phyloP scores from a whole-genome alignment of 2,113 vertebrate species.

The Gnathonemus longibarbis region DNA sequence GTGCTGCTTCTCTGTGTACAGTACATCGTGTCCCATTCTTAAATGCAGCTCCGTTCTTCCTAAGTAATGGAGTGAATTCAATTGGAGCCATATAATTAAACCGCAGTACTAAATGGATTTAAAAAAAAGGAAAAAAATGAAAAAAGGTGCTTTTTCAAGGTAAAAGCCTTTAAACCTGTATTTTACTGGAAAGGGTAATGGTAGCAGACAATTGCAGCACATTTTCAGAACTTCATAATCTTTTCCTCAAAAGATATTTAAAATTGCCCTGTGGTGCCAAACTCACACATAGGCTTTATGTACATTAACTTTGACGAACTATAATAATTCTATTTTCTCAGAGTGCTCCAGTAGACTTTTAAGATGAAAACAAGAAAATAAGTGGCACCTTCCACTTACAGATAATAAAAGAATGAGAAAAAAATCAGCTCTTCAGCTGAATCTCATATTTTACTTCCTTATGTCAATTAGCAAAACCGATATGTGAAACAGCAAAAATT shows the following conservation, averaged over 20 bases:
- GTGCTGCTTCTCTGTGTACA: conserved; percentile 12
- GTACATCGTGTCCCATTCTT: conserved; percentile 12
- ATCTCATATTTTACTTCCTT: not conserved
- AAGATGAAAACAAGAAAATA: conserved; percentile 5
- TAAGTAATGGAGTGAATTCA: not conserved
- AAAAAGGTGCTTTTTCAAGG: conserved; percentile 23
- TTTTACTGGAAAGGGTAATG: conserved; percentile 26
- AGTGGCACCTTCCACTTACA: not conserved
- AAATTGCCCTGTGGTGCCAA: not conserved
- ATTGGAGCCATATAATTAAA: conserved; percentile 21
- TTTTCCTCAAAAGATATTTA: conserved; percentile 22
- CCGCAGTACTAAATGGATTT: conserved; percentile 18
- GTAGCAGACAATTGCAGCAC: conserved; percentile 27
- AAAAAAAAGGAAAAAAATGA: conserved; percentile 6
- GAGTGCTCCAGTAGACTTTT: not conserved
- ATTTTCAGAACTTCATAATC: conserved; percentile 30
- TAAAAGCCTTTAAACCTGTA: conserved; percentile 28
- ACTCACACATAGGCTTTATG: conserved; percentile 10
- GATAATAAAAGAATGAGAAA: not conserved
- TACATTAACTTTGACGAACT: not conserved
- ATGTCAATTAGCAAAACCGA: not conserved
- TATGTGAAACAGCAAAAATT: not conserved
- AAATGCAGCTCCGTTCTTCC: not conserved
- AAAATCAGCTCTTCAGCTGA: not conserved
- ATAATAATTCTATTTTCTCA: conserved; percentile 11